Conservation (phyloP, 2,113 vertebrate species). For the Lepus timidus region DNA sequence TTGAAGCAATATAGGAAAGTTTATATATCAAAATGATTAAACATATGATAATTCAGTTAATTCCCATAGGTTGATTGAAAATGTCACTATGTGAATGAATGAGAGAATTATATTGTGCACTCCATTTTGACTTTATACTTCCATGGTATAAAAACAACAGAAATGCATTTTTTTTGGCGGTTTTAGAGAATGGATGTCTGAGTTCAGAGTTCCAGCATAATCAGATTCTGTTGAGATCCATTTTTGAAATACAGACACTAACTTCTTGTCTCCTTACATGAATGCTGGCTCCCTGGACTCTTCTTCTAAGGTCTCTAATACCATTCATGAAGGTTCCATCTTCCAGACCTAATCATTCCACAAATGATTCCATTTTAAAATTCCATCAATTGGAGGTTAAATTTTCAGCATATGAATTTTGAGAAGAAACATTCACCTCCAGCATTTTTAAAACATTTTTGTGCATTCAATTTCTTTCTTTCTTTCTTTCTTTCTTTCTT, state of each 20-base stretch:
- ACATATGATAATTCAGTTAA: background rate
- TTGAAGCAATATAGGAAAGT: background rate
- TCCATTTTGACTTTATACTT: no score
- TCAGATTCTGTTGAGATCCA: rapidly evolving
- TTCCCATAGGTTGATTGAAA: background rate
- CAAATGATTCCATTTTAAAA: background rate
- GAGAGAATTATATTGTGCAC: background rate
- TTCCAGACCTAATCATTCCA: background rate
- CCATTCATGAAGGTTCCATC: no score
- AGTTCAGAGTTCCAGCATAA: rapidly evolving
- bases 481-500: no score
- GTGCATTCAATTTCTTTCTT: no score
- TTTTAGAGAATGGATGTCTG: background rate
- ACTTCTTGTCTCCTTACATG: no score
- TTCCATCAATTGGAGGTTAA: no score
- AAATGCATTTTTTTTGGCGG: background rate
- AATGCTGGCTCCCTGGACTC: background rate
- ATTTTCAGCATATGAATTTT: background rate
- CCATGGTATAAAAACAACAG: background rate
- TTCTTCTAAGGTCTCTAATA: no score
- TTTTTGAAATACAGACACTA: rapidly evolving
- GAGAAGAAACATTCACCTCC: background rate
- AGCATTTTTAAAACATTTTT: no score
- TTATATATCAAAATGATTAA: background rate
- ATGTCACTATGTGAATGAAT: background rate